Evolutionary conservation across 2,113 vertebrate genomes (phyloP).

Genomic region (Uria lomvia): DNA sequence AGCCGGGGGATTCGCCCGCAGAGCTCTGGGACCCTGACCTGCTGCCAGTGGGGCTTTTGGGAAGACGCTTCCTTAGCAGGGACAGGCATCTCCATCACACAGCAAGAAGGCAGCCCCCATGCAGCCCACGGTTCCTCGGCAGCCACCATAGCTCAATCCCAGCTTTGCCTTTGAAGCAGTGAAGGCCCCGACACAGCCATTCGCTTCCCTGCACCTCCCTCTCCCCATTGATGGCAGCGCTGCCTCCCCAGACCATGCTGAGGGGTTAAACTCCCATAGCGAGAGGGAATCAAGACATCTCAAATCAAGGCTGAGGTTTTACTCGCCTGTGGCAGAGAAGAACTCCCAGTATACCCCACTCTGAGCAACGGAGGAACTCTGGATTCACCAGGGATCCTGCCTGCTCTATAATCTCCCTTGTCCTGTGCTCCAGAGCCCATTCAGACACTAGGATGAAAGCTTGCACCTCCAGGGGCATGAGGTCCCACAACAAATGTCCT

Average conservation of each 20-base stretch:
- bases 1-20: background rate
- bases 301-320: background rate
- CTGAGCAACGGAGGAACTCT: background rate
- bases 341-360: background rate
- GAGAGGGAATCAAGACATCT: background rate
- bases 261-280: background rate
- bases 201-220: background rate
- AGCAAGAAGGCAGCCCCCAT: background rate
- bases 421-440: background rate
- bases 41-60: background rate
- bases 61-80: background rate
- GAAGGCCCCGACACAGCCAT: background rate
- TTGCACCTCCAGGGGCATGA: too few species aligned
- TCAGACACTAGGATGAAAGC: background rate
- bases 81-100: background rate
- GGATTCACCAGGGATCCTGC: background rate
- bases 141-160: background rate
- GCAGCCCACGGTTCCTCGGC: background rate
- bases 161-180: background rate
- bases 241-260: background rate
- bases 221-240: background rate
- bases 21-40: background rate
- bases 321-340: background rate
- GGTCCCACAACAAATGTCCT: background rate
- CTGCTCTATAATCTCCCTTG: background rate